These are phyloP conservation scores for Nomada ferruginata DNA, from an alignment of 2,888 invertebrate species.

Conservation along the genomic window DNA sequence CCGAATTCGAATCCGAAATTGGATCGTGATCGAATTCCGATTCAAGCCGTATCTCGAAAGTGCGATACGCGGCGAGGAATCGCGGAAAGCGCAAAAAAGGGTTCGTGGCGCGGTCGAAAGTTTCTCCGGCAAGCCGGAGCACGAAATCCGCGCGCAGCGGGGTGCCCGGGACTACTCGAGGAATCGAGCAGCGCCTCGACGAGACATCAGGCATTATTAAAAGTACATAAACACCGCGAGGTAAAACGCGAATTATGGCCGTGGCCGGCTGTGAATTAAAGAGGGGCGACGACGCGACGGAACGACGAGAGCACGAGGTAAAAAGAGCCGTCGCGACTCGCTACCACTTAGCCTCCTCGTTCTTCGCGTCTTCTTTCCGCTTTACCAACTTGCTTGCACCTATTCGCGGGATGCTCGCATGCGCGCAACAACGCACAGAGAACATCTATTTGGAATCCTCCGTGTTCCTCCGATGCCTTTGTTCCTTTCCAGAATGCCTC, in stretches of 20 bases:
- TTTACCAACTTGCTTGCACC: not conserved
- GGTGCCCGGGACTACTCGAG: conserved; percentile 53
- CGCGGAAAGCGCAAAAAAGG: not conserved
- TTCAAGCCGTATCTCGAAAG: too few relatives aligned
- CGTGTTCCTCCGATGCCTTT: not conserved
- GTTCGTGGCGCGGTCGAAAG: conserved; percentile 60
- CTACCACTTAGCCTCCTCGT: conserved; percentile 31
- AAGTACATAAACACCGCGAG: conserved; percentile 82
- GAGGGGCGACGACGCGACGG: conserved; percentile 78
- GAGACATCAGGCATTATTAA: conserved; percentile 83
- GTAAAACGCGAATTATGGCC: conserved; percentile 81
- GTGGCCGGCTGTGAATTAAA: conserved; percentile 81
- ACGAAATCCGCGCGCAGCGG: conserved; percentile 76
- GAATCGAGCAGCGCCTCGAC: conserved; percentile 63
- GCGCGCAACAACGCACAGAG: too few relatives aligned
- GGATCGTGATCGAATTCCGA: too few relatives aligned
- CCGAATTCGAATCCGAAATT: too few relatives aligned
- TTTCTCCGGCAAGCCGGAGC: conserved; percentile 67
- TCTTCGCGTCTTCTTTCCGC: not conserved
- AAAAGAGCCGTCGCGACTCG: conserved; percentile 68
- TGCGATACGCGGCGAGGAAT: not conserved
- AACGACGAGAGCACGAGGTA: conserved; percentile 74
- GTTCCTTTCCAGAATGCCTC: too few relatives aligned
- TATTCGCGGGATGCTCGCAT: not conserved
- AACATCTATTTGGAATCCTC: too few relatives aligned